Conservation (phyloP, 2,888 invertebrate species). For the Eumacrocentrus americanus region DNA sequence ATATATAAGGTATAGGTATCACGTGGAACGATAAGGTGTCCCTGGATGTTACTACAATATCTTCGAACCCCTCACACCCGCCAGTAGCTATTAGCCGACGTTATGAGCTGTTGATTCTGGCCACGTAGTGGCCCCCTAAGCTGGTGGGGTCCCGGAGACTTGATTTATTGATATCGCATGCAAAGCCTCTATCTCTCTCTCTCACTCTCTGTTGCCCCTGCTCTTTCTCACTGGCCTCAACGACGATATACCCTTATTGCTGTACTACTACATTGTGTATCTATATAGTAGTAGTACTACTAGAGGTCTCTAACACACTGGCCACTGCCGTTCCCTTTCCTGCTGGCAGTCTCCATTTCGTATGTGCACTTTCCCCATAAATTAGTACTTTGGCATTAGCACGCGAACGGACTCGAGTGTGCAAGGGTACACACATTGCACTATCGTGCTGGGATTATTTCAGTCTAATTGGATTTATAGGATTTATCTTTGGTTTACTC, state of each 20-base stretch:
- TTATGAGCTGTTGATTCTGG: conserved; percentile 62
- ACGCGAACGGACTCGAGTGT: conserved; percentile 43
- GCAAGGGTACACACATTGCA: conserved; percentile 18
- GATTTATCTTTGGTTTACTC: conserved; percentile 41
- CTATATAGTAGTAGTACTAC: neutral
- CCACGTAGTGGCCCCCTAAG: conserved; percentile 60
- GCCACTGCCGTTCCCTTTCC: conserved; percentile 43
- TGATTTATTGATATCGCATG: conserved; percentile 63
- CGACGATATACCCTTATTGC: conserved; percentile 3
- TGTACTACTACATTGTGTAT: neutral
- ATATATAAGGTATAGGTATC: conserved; percentile 28
- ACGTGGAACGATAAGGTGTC: conserved; percentile 54
- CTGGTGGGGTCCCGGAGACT: conserved; percentile 56
- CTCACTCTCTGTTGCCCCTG: conserved; percentile 33
- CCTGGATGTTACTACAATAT: conserved; percentile 58
- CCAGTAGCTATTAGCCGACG: conserved; percentile 60
- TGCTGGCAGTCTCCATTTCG: conserved; percentile 46
- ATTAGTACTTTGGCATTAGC: conserved; percentile 59
- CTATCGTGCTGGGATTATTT: conserved; percentile 55
- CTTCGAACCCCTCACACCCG: conserved; percentile 52
- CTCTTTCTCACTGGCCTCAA: conserved; percentile 35
- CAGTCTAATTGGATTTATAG: conserved; percentile 59
- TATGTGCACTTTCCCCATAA: conserved; percentile 49
- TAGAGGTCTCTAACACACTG: conserved; percentile 2
- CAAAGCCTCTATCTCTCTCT: conserved; percentile 57